phyloP scores from a whole-genome alignment of 2,113 vertebrate genomes.

The Pygathrix nemaeus region DNA sequence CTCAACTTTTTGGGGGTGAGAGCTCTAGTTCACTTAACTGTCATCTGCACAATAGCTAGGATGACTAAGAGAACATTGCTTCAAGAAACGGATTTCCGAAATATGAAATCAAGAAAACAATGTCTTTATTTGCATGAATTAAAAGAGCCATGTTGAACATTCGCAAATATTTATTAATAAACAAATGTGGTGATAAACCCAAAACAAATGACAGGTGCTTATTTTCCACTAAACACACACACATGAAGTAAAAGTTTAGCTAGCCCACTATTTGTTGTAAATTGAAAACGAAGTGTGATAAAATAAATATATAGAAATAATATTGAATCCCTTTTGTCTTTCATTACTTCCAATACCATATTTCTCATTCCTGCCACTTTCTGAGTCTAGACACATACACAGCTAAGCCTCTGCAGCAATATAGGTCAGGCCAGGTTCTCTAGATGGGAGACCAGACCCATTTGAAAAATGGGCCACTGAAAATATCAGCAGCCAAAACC shows the following conservation, averaged over 20 bases:
- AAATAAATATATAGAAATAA: slow-evolving; percentile 63
- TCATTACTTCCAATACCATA: background rate
- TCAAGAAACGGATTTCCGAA: slow-evolving; percentile 35
- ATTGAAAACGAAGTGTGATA: slow-evolving; percentile 16
- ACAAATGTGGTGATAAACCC: background rate
- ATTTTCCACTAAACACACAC: background rate
- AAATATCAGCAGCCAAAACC: background rate
- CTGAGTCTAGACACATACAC: background rate
- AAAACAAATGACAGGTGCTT: background rate
- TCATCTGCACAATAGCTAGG: background rate
- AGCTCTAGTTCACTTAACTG: background rate
- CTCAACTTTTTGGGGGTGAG: background rate
- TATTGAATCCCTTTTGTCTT: background rate
- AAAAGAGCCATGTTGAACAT: background rate
- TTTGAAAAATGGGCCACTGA: background rate
- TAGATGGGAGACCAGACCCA: background rate
- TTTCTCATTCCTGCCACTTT: background rate
- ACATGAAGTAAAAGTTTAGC: background rate
- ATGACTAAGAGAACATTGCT: background rate
- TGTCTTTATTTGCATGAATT: slow-evolving; percentile 32
- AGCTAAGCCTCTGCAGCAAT: background rate
- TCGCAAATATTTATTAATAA: slow-evolving; percentile 50
- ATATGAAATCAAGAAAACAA: background rate
- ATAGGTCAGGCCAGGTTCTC: background rate
- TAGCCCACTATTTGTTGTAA: background rate